Evolutionary conservation across 1,140 invertebrate species (phyloP).

Genomic region (Carposina sasakii): DNA sequence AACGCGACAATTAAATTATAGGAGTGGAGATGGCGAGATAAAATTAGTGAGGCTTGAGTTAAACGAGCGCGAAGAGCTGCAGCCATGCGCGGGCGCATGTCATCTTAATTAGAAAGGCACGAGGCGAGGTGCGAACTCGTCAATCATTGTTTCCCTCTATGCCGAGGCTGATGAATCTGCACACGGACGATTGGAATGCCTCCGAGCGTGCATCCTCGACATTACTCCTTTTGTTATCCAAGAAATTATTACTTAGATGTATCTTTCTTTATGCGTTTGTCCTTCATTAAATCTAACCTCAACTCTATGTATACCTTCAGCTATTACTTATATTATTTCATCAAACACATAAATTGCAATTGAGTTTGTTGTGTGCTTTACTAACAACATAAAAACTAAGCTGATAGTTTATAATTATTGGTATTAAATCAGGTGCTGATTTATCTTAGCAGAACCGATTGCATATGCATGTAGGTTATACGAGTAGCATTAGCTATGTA

Average conservation of each 20-base stretch:
- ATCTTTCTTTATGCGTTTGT: no score
- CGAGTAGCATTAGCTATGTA: not conserved
- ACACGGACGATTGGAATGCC: constrained; percentile 43
- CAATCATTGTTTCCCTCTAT: constrained; percentile 58
- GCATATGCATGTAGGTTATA: no score
- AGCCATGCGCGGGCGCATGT: constrained; percentile 50
- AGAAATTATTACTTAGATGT: no score
- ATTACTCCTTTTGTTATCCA: constrained; percentile 31
- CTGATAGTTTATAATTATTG: no score
- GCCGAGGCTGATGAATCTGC: constrained; percentile 42
- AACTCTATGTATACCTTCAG: no score
- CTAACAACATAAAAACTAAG: no score
- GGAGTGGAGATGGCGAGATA: constrained; percentile 18
- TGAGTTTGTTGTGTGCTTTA: no score
- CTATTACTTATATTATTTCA: no score
- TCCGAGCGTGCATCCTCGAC: constrained; percentile 50
- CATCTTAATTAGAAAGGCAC: constrained; percentile 65
- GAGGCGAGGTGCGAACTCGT: constrained; percentile 66
- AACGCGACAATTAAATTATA: constrained; percentile 22
- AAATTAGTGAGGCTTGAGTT: constrained; percentile 33
- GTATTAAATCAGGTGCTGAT: no score
- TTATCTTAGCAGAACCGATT: no score
- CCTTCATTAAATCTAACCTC: no score
- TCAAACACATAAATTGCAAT: no score
- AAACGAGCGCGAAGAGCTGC: constrained; percentile 39